phyloP scores from a whole-genome alignment of 2,888 invertebrate species.

The Tiliacea aurago region DNA sequence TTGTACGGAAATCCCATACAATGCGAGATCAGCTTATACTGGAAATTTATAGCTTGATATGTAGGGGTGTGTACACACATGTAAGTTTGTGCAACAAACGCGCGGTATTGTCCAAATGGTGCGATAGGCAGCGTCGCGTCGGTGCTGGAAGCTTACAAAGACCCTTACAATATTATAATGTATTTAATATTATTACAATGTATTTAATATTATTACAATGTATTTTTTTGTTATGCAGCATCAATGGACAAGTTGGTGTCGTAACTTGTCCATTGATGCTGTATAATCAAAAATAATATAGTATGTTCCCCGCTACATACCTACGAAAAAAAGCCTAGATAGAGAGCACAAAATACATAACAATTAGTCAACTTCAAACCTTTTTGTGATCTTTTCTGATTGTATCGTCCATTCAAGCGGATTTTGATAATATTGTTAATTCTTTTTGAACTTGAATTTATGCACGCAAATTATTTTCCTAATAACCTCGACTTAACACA shows the following conservation, averaged over 20 bases:
- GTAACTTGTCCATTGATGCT: not conserved
- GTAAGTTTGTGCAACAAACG: not conserved
- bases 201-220: not conserved
- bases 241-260: too few species aligned
- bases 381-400: conserved; percentile 21
- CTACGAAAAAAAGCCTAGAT: not conserved
- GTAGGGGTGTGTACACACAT: not conserved
- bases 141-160: not conserved
- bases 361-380: conserved; percentile 7
- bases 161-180: conserved; percentile 7
- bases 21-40: too few species aligned
- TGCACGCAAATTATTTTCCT: conserved; percentile 22
- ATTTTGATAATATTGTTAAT: conserved; percentile 16
- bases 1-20: too few species aligned
- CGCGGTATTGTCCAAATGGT: not conserved
- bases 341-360: conserved; percentile 41
- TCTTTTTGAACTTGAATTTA: conserved; percentile 26
- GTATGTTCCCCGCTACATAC: not conserved
- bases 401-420: conserved; percentile 4
- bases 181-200: not conserved
- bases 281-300: not conserved
- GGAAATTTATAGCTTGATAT: too few species aligned
- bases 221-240: too few species aligned
- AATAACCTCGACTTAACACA: conserved; percentile 45
- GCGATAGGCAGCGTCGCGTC: not conserved